Evolutionary conservation across 2,888 invertebrate genomes (phyloP).

Genomic region (Ophraella communa): DNA sequence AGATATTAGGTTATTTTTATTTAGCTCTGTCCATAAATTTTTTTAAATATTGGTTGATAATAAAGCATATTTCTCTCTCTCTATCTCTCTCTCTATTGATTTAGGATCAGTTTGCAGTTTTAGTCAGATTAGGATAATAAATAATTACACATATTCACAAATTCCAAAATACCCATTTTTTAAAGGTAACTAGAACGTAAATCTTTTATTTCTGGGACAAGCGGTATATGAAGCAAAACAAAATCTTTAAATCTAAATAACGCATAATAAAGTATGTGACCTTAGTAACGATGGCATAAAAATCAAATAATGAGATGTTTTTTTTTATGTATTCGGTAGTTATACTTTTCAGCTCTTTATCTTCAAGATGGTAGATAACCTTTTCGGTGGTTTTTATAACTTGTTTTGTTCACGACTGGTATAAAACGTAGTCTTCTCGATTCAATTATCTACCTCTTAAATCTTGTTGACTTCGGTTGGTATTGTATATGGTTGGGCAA

Average conservation of each 20-base stretch:
- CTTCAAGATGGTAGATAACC: constrained; percentile 6
- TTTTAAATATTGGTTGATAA: too few species aligned
- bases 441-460: constrained; percentile 4
- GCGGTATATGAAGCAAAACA: too few species aligned
- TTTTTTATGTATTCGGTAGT: constrained; percentile 1
- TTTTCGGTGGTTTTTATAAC: constrained; percentile 7
- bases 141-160: too few species aligned
- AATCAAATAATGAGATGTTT: not conserved
- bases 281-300: not conserved
- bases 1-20: too few species aligned
- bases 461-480: constrained; percentile 2
- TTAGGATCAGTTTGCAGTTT: too few species aligned
- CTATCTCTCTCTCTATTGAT: too few species aligned
- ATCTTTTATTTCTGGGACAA: too few species aligned
- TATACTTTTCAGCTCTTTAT: constrained; percentile 1
- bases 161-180: too few species aligned
- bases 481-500: constrained; percentile 3
- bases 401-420: not conserved
- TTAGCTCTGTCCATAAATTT: too few species aligned
- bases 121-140: too few species aligned
- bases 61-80: too few species aligned
- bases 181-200: too few species aligned
- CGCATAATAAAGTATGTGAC: not conserved
- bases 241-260: not conserved
- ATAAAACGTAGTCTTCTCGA: not conserved